A percentile compares a stretch with the other conserved stretches of the same genome.
Evolutionary conservation across 1,140 invertebrate genomes (phyloP).

Genomic region (Saccostrea cuccullata): DNA sequence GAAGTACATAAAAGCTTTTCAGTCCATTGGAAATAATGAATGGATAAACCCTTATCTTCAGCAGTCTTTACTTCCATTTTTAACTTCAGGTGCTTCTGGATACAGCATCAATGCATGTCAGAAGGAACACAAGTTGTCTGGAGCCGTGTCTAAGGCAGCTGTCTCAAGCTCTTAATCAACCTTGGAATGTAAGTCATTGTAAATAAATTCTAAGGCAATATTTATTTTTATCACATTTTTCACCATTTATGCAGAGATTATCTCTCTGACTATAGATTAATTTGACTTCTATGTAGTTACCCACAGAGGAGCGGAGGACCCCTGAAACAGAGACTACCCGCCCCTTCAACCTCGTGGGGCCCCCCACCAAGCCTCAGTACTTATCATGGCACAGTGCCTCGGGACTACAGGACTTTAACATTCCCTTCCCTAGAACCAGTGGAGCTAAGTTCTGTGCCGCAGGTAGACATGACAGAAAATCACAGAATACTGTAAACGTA

Average conservation of each 20-base stretch:
- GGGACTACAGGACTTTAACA: slow-evolving; percentile 82
- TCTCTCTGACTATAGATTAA: not conserved
- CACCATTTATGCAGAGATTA: no score
- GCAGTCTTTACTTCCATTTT: not conserved
- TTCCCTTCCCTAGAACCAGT: slow-evolving; percentile 95
- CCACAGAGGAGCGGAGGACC: slow-evolving; percentile 65
- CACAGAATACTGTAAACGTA: no score
- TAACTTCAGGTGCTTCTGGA: slow-evolving; percentile 83
- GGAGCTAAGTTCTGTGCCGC: slow-evolving; percentile 94
- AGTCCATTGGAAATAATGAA: no score
- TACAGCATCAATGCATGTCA: slow-evolving; percentile 86
- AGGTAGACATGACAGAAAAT: slow-evolving; percentile 53
- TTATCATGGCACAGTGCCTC: not conserved
- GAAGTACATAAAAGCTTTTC: no score
- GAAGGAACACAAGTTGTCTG: slow-evolving; percentile 88
- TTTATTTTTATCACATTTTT: no score
- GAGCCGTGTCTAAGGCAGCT: slow-evolving; percentile 89
- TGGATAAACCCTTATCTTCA: not conserved
- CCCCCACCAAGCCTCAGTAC: slow-evolving; percentile 12
- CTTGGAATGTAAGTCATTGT: slow-evolving; percentile 28
- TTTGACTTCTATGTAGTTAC: not conserved
- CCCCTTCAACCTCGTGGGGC: slow-evolving; percentile 54
- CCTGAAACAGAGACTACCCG: slow-evolving; percentile 65
- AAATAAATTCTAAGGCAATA: no score
- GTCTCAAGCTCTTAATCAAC: slow-evolving; percentile 76